These are phyloP conservation scores for Ptychodera flava DNA, from an alignment of 35 echinoderm and acorn worm genomes.

Conservation along the genomic window DNA sequence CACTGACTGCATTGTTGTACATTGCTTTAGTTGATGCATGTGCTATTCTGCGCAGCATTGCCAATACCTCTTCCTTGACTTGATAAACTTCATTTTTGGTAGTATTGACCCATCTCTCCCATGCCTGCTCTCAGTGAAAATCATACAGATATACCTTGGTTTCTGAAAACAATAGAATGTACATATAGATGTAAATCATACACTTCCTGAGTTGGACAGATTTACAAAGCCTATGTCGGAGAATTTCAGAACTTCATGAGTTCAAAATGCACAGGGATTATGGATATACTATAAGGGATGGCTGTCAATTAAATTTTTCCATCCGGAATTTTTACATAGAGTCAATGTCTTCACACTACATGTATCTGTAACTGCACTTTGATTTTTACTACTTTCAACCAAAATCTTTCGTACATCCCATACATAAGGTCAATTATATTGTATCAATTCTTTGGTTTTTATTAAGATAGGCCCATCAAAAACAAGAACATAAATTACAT, in stretches of 20 bases:
- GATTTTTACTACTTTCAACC: too few relatives aligned
- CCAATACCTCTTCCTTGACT: not conserved
- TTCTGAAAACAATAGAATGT: not conserved
- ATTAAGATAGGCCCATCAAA: too few relatives aligned
- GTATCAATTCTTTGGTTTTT: too few relatives aligned
- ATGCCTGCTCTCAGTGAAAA: slow-evolving; percentile 22
- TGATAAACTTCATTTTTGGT: slow-evolving; percentile 10
- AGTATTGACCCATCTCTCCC: slow-evolving; percentile 23
- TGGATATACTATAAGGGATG: not conserved
- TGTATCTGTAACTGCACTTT: too few relatives aligned
- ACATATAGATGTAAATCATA: too few relatives aligned
- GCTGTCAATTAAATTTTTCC: not conserved
- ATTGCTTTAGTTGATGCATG: not conserved
- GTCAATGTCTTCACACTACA: not conserved
- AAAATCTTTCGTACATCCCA: too few relatives aligned
- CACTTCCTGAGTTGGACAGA: not conserved
- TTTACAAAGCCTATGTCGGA: not conserved
- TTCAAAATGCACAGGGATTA: not conserved
- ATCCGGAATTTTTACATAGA: not conserved
- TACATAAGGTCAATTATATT: too few relatives aligned
- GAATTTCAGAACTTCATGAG: not conserved
- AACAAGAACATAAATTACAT: too few relatives aligned
- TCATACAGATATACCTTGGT: slow-evolving; percentile 16
- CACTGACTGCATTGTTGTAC: not conserved
- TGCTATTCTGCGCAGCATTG: slow-evolving; percentile 12